A percentile compares a stretch with the other conserved stretches of the same genome.
Evolutionary conservation across 2,113 vertebrate genomes (phyloP).

Genomic region (rat (Rattus norvegicus)): GRCr8 NC_086039.1:115745501-115746000

Average conservation of each 20-base stretch:
- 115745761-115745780: neutral
- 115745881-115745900: neutral
- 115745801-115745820: neutral
- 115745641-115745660: neutral
- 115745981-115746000: neutral
- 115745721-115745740: neutral
- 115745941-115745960: neutral
- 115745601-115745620: neutral
- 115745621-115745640: neutral
- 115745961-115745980: neutral
- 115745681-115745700: neutral
- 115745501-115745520: neutral
- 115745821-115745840: neutral
- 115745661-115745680: neutral
- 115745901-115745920: neutral
- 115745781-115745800: neutral
- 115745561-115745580: neutral
- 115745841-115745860: neutral
- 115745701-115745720: neutral
- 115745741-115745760: neutral
- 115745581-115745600: neutral
- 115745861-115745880: neutral
- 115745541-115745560: neutral
- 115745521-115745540: neutral
- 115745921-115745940: neutral